Base-by-base conservation (phyloP, 1,140 invertebrate genomes). In the Cotesia glomerata region DNA sequence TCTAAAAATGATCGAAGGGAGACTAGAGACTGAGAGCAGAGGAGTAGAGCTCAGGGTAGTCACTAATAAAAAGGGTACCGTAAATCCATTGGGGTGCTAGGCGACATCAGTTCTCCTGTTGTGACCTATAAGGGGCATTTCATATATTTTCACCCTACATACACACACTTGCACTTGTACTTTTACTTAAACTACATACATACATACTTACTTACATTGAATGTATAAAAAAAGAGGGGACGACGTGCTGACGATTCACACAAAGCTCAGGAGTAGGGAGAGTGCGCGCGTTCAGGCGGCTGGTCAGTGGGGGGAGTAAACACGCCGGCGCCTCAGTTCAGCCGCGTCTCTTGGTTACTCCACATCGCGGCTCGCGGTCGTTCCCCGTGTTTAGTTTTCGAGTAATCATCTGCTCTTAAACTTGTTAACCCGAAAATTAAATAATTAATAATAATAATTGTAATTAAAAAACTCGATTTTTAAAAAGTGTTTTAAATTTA, bases 261-360 rank as follows among this genome's bases (percentile, higher is more conserved):
- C 26, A 26, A 26, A 26, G 26, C 26, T 26, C 26, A 26, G 26
- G 32, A 58, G 66, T 51, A 7, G 62, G 9, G 49, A 14, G 61
- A 49, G 61, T 56, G 69, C 39, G 73, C n/a, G 32, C 66, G 66
- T 16, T 16, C 13, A 26, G 69, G 72, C 64, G 26, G 9, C 9
- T 9, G 13, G n/a, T 2, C 7, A 49, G 36, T 26, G 75, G 78
- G 74, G 75, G 73, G 34, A 75, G 62, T 79, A 81, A 83, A 80
- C 83, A 84, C 84, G 84, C 83, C 83, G 84, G 84, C 83, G 84
- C 84, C 79, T 83, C 83, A 85, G 84, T 84, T 71, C 71, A 75
- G 74, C 78, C 81, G 83, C 81, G 82, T 77, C 79, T 52, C 73
- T 72, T 39, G 72, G 61, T 32, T 59, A 8, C 67, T 66, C 71